These are phyloP conservation scores for Tadarida brasiliensis DNA, from an alignment of 2,797 vertebrate species.

Conservation along the genomic window DNA sequence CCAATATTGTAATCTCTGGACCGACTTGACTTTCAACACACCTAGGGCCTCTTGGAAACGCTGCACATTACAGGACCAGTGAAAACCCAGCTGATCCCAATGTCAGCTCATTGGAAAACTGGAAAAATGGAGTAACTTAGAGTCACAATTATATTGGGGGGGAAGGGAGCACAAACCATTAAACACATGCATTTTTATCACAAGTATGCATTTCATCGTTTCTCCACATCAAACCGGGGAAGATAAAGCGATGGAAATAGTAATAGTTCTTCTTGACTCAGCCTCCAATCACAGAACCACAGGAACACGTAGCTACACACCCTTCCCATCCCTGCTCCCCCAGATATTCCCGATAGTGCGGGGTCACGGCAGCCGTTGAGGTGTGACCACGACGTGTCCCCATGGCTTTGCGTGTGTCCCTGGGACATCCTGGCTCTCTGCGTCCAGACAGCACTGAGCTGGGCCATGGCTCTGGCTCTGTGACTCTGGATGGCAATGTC, in stretches of 20 bases:
- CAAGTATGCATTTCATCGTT: not conserved
- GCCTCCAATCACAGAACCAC: not conserved
- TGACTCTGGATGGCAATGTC: not conserved
- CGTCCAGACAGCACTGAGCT: not conserved
- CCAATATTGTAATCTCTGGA: not conserved
- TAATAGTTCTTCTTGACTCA: not conserved
- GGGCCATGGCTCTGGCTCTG: not conserved
- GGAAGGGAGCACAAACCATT: not conserved
- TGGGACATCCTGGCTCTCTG: not conserved
- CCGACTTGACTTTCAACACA: not conserved
- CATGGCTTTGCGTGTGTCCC: not conserved
- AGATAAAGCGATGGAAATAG: not conserved
- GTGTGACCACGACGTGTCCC: not conserved
- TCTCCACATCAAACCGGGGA: not conserved
- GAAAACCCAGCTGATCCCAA: not conserved
- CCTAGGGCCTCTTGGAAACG: conserved; percentile 21
- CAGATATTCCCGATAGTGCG: not conserved
- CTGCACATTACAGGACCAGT: not conserved
- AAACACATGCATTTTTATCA: conserved; percentile 54
- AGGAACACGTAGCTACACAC: not conserved
- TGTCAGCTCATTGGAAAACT: not conserved
- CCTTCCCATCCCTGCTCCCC: not conserved
- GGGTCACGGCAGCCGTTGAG: not conserved
- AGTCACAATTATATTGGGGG: conserved; percentile 30
- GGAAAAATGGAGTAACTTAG: conserved; percentile 8